Base-by-base conservation (phyloP, 2,888 invertebrate species). In the Branchellion lobata region DNA sequence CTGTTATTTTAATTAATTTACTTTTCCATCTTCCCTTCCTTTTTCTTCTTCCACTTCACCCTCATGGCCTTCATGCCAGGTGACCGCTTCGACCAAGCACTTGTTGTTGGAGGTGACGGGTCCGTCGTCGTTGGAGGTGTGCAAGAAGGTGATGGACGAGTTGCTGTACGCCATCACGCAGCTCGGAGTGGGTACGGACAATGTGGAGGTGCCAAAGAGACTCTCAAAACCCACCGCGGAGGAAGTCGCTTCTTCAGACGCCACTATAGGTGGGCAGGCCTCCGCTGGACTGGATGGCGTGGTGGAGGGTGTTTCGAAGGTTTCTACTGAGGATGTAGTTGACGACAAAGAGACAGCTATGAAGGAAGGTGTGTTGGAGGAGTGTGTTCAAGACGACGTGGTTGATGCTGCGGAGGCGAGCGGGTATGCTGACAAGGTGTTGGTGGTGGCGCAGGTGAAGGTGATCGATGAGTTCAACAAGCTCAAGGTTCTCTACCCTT, bases 81-180 rank as follows among this genome's bases (percentile, higher is more conserved):
- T 80, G 1, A 65, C 68, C 14, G 90, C 90, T 0, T 92, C 91
- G 33, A 91, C 90, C 80, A 61, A 71, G 8, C 87, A 90, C 11
- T 91, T 94, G 87, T 87, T 94, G 3, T 87, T 93, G 21, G 94
- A 94, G 87, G 92, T 94, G 80, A 93, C 93, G 0, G 92, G 93
- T 73, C 90, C 91, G 69, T 86, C 90, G 0, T 91, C 91, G 0
- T 90, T 91, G 76, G 90, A 90, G 74, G 87, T 90, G 29, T 93
- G 93, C 88, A 88, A 88, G 85, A 90, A 90, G 76, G 91, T 92
- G 0, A 88, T 93, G 89, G 91, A 92, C 85, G 89, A 90, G 79
- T 86, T 93, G 57, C 86, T 94, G 33, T 90, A 90, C 71, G 92
- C 91, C 84, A 90, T 91, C 81, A 86, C 92, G 24, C 85, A 90